Evolutionary conservation across 35 echinoderm and acorn worm genomes (phyloP), one percentile per base, ranked within the genome.

Genomic region (Amphiura filiformis): DNA sequence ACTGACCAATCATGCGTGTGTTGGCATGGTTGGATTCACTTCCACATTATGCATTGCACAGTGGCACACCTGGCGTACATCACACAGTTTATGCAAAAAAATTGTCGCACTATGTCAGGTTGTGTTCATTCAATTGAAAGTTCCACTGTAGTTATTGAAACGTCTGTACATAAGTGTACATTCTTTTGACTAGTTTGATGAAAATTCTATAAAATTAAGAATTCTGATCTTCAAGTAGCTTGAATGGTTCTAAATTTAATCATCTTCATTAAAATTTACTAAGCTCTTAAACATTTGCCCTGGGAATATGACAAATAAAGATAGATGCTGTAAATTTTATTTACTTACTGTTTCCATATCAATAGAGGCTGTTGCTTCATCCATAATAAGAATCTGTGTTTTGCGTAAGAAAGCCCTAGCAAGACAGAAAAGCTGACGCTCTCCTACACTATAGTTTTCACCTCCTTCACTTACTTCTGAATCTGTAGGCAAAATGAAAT

Each of bases 321-420:
- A 2, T n/a, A n/a, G n/a, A 30, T 32, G 1, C 20, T 35, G 3
- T 23, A 32, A 18, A 13, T 31, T 56, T 56, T 49, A 0, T 83
- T 31, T 20, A 47, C 81, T 52, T 47, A 83, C 81, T 14, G 86
- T 88, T 36, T 88, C 77, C 75, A 88, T 88, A 75, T 88, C 86
- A 28, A 88, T 88, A 36, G 86, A 88, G 32, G 86, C 75, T 34
- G 86, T 88, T n/a, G 86, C 86, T 77, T 87, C 85, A 78, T 87
- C 85, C 31, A 87, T 38, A 34, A 87, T 78, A 38, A 87, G 39
- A 42, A 87, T 87, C 14, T 64, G 76, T 39, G 85, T 38, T 32
- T 87, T 77, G n/a, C 85, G 35, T 4, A 87, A 75, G 37, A 87
- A 47, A 23, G 85, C 85, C 9, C 85, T 56, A 39, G 85, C 85